Percentiles rank a stretch among this genome's conserved stretches.
Evolutionary conservation across 2,797 vertebrate genomes (phyloP).

Genomic region (Gymnothorax reevesii): DNA sequence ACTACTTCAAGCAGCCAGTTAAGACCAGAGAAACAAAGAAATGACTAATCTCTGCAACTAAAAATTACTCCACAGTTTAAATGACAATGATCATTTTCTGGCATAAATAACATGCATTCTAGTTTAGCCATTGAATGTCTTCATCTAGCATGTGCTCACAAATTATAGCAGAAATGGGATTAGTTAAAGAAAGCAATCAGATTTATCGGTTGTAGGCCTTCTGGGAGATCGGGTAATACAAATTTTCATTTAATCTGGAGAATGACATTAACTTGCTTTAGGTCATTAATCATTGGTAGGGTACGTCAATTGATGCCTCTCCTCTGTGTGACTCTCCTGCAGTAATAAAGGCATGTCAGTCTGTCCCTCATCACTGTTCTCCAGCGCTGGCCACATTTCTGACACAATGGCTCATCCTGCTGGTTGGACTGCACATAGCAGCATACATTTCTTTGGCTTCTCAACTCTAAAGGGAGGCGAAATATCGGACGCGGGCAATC

Average conservation of each 20-base stretch:
- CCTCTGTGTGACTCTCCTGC: neutral
- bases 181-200: neutral
- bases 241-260: neutral
- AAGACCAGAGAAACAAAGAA: neutral
- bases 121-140: neutral
- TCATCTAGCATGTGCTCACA: neutral
- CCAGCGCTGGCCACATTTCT: neutral
- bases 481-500: neutral
- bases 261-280: neutral
- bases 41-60: neutral
- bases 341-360: neutral
- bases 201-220: neutral
- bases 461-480: neutral
- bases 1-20: neutral
- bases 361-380: neutral
- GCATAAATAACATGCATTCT: neutral
- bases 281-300: neutral
- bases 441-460: neutral
- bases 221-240: too few species aligned
- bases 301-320: neutral
- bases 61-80: neutral
- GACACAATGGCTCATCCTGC: slow-evolving; percentile 16
- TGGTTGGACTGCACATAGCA: neutral
- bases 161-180: neutral
- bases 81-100: neutral